Evolutionary conservation across 2,113 vertebrate species (phyloP), one percentile per base, ranked within the genome.

Genomic region (Grus americana): DNA sequence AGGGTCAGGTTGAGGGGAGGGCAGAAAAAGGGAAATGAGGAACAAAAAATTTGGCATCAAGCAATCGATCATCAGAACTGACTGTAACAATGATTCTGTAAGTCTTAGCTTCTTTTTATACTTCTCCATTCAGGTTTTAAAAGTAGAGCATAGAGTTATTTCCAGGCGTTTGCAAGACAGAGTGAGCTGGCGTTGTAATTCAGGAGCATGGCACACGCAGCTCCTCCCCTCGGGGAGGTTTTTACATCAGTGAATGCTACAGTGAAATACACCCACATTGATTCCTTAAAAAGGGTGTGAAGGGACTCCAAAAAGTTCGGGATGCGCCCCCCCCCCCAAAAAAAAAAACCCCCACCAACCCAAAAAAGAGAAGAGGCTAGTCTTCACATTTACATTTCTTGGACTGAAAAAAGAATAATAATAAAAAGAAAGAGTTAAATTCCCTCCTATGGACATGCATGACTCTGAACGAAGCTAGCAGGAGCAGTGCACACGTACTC

Each of bases 1-100:
- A 34, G 17, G 12, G 18, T 55, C 46, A 21, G 8, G 19, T 4
- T 18, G 12, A 3, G 20, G 23, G 0, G 0, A 9, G 7, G 70
- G 19, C 44, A 71, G 27, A 26, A 26, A 70, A 36, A 42, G 7
- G 10, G 24, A 67, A 85, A 70, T 0, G 2, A 26, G 19, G 29
- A 59, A 40, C 15, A 46, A 79, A 76, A 36, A 61, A 11, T 3
- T 3, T 22, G 2, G 18, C 40, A 44, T 67, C 13, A 5, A 78
- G 17, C 20, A n/a, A 21, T 2, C 26, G 9, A n/a, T 54, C 34
- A 44, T 40, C 12, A 49, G 13, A n/a, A 55, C 10, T 5, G 5
- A 49, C 15, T 34, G 29, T 47, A 24, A 42, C 2, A 79, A 32
- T 13, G 9, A 57, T 50, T 55, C 36, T 22, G 10, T 21, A 79